Conservation (phyloP, 2,113 vertebrate genomes). For the Podarcis muralis region DNA sequence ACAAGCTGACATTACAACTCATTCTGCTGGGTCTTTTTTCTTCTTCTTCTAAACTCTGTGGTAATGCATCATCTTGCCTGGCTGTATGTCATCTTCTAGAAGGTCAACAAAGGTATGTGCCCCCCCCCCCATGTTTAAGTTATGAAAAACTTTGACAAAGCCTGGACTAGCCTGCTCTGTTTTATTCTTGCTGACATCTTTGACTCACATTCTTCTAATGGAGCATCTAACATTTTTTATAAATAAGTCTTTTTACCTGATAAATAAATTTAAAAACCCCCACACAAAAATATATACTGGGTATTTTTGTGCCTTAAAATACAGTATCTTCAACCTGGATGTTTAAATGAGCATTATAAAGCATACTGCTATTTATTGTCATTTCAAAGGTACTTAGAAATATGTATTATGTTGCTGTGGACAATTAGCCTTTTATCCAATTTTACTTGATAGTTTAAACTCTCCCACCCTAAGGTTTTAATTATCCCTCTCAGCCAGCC, state of each 20-base stretch:
- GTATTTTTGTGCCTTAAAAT: constrained; percentile 48
- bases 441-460: constrained; percentile 79
- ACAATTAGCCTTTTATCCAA: constrained; percentile 84
- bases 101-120: constrained; percentile 72
- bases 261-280: constrained; percentile 18
- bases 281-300: background rate
- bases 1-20: constrained; percentile 73
- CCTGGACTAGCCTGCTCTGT: constrained; percentile 1
- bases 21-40: constrained; percentile 62
- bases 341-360: constrained; percentile 40
- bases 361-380: constrained; percentile 61
- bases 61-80: constrained; percentile 77
- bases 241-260: constrained; percentile 4
- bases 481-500: constrained; percentile 75
- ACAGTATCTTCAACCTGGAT: constrained; percentile 33
- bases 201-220: constrained; percentile 25
- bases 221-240: constrained; percentile 26
- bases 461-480: constrained; percentile 78
- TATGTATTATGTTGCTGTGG: constrained; percentile 75
- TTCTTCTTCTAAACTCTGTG: constrained; percentile 9
- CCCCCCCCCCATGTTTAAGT: constrained; percentile 44
- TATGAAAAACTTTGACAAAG: constrained; percentile 59
- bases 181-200: constrained; percentile 27
- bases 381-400: constrained; percentile 80
- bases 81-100: constrained; percentile 71